Evolutionary conservation across 2,113 vertebrate species (phyloP), one percentile per base, ranked within the genome.

Genomic region (Clarias gariepinus): DNA sequence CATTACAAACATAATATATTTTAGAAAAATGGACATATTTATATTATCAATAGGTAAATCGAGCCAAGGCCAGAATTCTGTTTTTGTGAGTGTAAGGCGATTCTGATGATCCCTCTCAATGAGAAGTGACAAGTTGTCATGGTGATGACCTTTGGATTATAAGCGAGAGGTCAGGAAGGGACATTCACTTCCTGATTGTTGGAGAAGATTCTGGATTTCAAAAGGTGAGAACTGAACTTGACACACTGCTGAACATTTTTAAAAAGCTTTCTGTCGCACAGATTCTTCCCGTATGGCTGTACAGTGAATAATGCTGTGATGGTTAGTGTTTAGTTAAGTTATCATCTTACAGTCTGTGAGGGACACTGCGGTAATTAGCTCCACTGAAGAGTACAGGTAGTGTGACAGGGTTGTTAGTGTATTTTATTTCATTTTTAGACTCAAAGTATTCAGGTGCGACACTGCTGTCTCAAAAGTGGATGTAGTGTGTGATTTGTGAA

Each of bases 101-200:
- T 55, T 69, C 5, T 47, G 52, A 8, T 86, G 68, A 36, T 21
- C 13, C 21, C 6, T 0, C 11, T 64, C 28, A 53, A 80, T 55
- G 21, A 66, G 47, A 30, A 36, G 60, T 66, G 2, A 41, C 76
- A 19, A 2, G 68, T 68, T 33, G 57, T 55, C 36, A 47, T 53
- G 55, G 66, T 41, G 25, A 86, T 55, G 57, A 74, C 79, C 85
- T 86, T 86, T 86, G 85, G 85, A 86, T 41, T 74, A 12, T 81
- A 28, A 63, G 55, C 55, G 33, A 82, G 79, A 53, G 57, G 15
- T 82, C 23, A 86, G 63, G 15, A 66, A 52, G 33, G 9, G n/a
- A 60, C 23, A 36, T 41, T 60, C 23, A 82, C 79, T 86, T 82
- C 79, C 79, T 81, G 85, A 71, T 61, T 68, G 5, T 71, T 18